Evolutionary conservation across 2,113 vertebrate species (phyloP).

Genomic region (Phainopepla nitens): DNA sequence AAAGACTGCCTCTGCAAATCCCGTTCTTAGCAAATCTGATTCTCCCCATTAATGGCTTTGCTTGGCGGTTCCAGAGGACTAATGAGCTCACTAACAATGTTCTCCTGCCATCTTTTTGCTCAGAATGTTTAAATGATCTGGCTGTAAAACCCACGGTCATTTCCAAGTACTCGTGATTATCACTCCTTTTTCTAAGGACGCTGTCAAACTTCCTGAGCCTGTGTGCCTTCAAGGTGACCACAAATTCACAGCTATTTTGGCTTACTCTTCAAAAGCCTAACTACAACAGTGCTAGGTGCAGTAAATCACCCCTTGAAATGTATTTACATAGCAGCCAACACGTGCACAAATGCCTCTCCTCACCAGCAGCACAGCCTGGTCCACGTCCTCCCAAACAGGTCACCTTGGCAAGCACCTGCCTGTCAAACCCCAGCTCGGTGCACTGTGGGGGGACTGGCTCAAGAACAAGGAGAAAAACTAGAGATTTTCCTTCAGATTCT

Average conservation of each 20-base stretch:
- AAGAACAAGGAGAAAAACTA: not conserved
- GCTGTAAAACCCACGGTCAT: not conserved
- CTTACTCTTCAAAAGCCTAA: not conserved
- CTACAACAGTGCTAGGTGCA: not conserved
- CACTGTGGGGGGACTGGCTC: not conserved
- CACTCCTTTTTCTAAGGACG: not conserved
- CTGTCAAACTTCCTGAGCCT: not conserved
- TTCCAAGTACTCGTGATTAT: not conserved
- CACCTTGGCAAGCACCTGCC: not conserved
- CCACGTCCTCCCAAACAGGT: not conserved
- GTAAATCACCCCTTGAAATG: slow-evolving; percentile 13
- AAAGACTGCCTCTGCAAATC: not conserved
- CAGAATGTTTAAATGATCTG: not conserved
- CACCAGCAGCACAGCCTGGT: not conserved
- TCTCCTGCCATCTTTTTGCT: not conserved
- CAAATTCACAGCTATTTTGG: slow-evolving; percentile 16
- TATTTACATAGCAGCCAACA: not conserved
- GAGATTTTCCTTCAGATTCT: not conserved
- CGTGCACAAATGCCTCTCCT: not conserved
- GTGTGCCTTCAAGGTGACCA: not conserved
- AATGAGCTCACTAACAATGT: not conserved
- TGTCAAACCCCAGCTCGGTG: not conserved
- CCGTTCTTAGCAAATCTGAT: not conserved
- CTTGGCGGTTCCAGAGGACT: not conserved
- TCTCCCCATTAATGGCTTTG: not conserved